Percentiles rank a stretch among this genome's conserved stretches.
Conservation (phyloP, 2,797 vertebrate species). For the Mormyrops attenuatus region DNA sequence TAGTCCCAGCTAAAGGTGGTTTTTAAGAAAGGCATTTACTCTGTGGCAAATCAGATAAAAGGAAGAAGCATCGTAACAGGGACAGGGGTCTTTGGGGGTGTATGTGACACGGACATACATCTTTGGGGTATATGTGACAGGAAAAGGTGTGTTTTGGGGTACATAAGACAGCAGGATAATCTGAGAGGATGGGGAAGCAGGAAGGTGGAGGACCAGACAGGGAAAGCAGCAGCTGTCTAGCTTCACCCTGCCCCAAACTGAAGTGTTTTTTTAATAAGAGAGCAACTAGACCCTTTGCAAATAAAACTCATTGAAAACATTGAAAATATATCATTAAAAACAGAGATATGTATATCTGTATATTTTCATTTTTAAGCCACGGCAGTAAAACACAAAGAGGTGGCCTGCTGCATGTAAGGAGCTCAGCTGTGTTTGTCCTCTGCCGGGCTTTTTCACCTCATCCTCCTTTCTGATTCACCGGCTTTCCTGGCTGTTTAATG, state of each 20-base stretch:
- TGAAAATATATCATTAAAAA: neutral
- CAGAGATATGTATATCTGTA: neutral
- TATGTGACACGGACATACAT: neutral
- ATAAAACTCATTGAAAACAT: neutral
- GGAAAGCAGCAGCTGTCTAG: neutral
- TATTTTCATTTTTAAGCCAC: neutral
- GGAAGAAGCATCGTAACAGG: neutral
- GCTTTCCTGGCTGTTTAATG: neutral
- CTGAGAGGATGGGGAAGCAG: neutral
- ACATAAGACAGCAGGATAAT: neutral
- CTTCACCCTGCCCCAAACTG: neutral
- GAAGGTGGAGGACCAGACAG: neutral
- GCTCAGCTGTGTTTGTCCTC: neutral
- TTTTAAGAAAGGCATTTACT: constrained; percentile 52
- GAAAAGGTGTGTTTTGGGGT: neutral
- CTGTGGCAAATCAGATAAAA: neutral
- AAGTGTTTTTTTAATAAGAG: neutral
- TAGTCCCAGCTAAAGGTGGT: constrained; percentile 49
- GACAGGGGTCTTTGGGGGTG: neutral
- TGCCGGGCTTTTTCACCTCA: neutral
- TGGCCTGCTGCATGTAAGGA: neutral
- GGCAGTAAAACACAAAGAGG: neutral
- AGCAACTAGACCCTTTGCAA: neutral
- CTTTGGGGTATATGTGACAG: neutral
- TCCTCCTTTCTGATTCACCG: neutral